Base-by-base conservation (phyloP, 2,113 vertebrate genomes). In the Hemichromis elongatus region DNA sequence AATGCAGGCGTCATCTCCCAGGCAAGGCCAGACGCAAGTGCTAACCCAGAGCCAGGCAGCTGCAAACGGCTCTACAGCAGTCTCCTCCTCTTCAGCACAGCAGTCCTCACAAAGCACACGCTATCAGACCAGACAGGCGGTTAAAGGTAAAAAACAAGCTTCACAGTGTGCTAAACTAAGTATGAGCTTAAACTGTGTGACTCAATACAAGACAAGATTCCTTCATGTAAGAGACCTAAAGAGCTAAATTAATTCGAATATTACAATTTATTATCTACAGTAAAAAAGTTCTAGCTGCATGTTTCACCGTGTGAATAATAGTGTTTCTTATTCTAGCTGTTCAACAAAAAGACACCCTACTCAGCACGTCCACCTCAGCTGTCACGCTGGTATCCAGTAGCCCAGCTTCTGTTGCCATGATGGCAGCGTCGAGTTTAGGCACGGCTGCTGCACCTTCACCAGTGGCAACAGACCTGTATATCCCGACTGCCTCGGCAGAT, bases 111-210 rank as follows among this genome's bases (percentile, higher is more conserved):
- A 98, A 95, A 98, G 97, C 95, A 97, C 97, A 19, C 96, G 98
- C 92, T 99, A 99, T 66, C 98, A 99, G 95, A 99, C 98, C 89
- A 97, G 98, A 94, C 98, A 99, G 95, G 97, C 98, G 73, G 98
- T 97, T 88, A 99, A 99, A 98, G 97, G 98, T 99, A 97, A 73
- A 52, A 50, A 75, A 52, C 5, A 73, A 73, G 42, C 70, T 75
- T 75, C 70, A 75, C 3, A 2, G 26, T 33, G 33, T 75, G 6
- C 19, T 63, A 63, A 63, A 37, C 26, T 50, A 75, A 75, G 26
- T 30, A 52, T 52, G 45, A 52, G 16, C 42, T 30, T 52, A 75
- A 50, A n/a, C 26, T 52, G 18, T 52, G 26, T 50, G 26, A 75
- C 26, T 30, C 24, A 75, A 19, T 52, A 75, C 68, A 30, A 30